A percentile compares a stretch with the other conserved stretches of the same genome.
Evolutionary conservation across 2,113 vertebrate genomes (phyloP).

Genomic region (Microtus montanus): DNA sequence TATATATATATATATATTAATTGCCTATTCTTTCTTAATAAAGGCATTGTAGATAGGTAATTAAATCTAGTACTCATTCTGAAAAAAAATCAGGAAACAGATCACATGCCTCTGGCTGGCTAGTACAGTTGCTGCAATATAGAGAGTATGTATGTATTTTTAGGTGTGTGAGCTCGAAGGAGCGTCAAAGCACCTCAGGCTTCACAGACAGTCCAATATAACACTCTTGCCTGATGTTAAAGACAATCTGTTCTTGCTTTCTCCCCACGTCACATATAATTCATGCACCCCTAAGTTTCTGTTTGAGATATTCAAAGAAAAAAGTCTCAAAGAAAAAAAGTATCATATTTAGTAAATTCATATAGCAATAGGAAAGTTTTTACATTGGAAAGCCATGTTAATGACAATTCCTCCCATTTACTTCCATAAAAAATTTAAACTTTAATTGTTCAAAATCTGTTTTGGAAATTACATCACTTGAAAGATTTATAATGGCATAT

Average conservation of each 20-base stretch:
- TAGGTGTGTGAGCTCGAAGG: slow-evolving; percentile 59
- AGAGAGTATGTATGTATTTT: slow-evolving; percentile 32
- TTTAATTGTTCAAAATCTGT: slow-evolving; percentile 67
- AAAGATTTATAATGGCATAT: slow-evolving; percentile 73
- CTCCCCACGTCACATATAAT: not conserved
- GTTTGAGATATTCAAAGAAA: not conserved
- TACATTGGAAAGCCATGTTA: slow-evolving; percentile 46
- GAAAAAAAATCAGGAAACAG: not conserved
- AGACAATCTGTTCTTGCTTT: slow-evolving; percentile 66
- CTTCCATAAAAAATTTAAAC: slow-evolving; percentile 51
- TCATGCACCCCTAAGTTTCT: not conserved
- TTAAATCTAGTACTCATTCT: not conserved
- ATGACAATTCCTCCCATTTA: not conserved
- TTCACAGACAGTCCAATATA: slow-evolving; percentile 59
- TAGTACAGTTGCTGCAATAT: slow-evolving; percentile 52
- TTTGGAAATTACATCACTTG: slow-evolving; percentile 32
- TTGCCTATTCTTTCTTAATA: slow-evolving; percentile 26
- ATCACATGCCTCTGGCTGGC: slow-evolving; percentile 62
- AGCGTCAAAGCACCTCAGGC: slow-evolving; percentile 41
- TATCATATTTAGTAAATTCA: slow-evolving; percentile 2
- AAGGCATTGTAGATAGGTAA: not conserved
- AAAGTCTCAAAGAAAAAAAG: not conserved
- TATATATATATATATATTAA: too few relatives aligned
- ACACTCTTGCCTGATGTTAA: slow-evolving; percentile 47
- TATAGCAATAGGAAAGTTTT: slow-evolving; percentile 8